A percentile compares a stretch with the other conserved stretches of the same genome.
Conservation (phyloP, 2,113 vertebrate species). For the Oncorhynchus clarkii region DNA sequence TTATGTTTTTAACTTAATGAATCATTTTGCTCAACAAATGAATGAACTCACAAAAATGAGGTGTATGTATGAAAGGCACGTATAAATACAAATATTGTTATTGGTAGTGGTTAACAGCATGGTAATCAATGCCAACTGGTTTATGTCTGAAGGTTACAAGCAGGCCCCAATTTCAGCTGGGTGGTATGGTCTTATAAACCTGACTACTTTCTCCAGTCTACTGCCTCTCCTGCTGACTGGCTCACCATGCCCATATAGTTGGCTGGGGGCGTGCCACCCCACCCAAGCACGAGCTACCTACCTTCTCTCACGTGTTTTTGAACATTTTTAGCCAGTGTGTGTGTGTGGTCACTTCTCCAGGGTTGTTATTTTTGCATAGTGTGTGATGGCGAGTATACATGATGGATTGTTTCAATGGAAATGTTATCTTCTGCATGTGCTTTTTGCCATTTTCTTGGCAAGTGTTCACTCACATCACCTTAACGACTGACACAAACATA, state of each 20-base stretch:
- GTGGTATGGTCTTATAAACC: conserved; percentile 84
- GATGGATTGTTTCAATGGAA: background rate
- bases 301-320: conserved; percentile 42
- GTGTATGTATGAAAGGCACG: background rate
- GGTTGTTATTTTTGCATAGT: conserved; percentile 25
- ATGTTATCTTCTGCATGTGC: conserved; percentile 41
- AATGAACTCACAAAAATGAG: background rate
- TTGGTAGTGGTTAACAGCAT: conserved; percentile 12
- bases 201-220: conserved; percentile 75
- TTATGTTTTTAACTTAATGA: background rate
- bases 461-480: background rate
- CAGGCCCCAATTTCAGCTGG: conserved; percentile 92
- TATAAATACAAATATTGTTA: background rate
- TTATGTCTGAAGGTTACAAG: conserved; percentile 98
- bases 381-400: conserved; percentile 12
- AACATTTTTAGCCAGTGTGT: conserved; percentile 48
- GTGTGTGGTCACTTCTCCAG: conserved; percentile 59
- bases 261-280: conserved; percentile 22
- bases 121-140: conserved; percentile 70
- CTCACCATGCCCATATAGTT: conserved; percentile 51
- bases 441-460: conserved; percentile 4
- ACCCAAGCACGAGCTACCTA: conserved; percentile 57
- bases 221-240: conserved; percentile 84
- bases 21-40: background rate
- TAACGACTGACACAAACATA: too few species aligned